Evolutionary conservation across 2,888 invertebrate species (phyloP).

Genomic region (Volucella inflata): DNA sequence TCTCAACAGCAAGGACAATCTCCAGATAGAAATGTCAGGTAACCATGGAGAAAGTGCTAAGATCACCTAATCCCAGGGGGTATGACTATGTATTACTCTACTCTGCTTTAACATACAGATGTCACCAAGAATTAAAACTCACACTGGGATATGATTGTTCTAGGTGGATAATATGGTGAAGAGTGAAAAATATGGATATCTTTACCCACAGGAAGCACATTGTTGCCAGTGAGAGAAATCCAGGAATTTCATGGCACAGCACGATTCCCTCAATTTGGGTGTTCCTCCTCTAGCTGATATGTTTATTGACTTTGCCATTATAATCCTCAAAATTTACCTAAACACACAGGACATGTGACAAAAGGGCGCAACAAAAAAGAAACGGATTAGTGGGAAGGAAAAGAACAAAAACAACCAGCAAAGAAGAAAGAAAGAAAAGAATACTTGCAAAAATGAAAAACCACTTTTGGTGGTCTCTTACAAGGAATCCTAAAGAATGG

Average conservation of each 20-base stretch:
- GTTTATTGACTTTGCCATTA: slow-evolving; percentile 71
- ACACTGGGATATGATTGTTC: slow-evolving; percentile 54
- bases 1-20: background rate
- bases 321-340: slow-evolving; percentile 74
- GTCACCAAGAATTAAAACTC: slow-evolving; percentile 40
- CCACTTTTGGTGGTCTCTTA: slow-evolving; percentile 72
- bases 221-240: slow-evolving; percentile 48
- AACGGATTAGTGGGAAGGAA: slow-evolving; percentile 52
- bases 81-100: background rate
- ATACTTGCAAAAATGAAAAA: slow-evolving; percentile 54
- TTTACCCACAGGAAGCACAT: slow-evolving; percentile 57
- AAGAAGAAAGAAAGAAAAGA: too few species aligned
- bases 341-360: slow-evolving; percentile 48
- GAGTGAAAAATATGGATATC: slow-evolving; percentile 46
- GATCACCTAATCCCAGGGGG: slow-evolving; percentile 9
- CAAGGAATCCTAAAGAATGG: slow-evolving; percentile 28
- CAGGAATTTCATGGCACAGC: slow-evolving; percentile 67
- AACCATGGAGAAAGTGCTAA: background rate
- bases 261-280: slow-evolving; percentile 52
- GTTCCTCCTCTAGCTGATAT: slow-evolving; percentile 51
- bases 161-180: slow-evolving; percentile 22
- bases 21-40: slow-evolving; percentile 7
- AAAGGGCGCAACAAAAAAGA: slow-evolving; percentile 7
- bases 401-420: background rate
- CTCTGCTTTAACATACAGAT: slow-evolving; percentile 51